Evolutionary conservation across 2,113 vertebrate genomes (phyloP).

Genomic region (Ornithorhynchus anatinus): DNA sequence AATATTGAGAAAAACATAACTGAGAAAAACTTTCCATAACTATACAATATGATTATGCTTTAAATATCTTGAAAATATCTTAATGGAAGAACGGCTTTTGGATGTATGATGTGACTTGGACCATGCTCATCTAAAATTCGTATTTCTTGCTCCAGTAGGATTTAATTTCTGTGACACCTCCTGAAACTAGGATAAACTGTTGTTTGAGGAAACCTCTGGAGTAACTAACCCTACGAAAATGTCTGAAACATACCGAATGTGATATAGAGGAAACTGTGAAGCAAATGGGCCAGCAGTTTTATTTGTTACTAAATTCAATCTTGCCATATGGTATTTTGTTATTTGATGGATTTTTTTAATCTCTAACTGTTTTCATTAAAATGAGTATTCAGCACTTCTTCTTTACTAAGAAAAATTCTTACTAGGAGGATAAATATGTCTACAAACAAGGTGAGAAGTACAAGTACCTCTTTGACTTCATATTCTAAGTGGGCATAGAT

Average conservation of each 20-base stretch:
- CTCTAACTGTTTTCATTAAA: conserved; percentile 52
- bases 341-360: conserved; percentile 1
- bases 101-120: conserved; percentile 31
- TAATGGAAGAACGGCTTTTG: conserved; percentile 35
- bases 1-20: neutral
- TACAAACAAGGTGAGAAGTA: conserved; percentile 27
- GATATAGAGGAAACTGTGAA: conserved; percentile 65
- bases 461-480: conserved; percentile 1
- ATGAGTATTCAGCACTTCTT: conserved; percentile 14
- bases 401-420: conserved; percentile 3
- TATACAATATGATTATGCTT: conserved; percentile 35
- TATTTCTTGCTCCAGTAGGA: conserved; percentile 38
- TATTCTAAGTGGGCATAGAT: neutral
- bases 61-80: conserved; percentile 43
- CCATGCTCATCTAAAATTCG: conserved; percentile 40
- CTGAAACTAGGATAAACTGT: conserved; percentile 51
- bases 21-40: conserved; percentile 5
- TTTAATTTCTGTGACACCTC: conserved; percentile 58
- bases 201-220: conserved; percentile 48
- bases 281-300: conserved; percentile 64
- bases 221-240: conserved; percentile 59
- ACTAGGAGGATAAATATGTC: conserved; percentile 1
- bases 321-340: conserved; percentile 57
- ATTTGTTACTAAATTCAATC: conserved; percentile 68
- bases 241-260: conserved; percentile 48